phyloP scores from a whole-genome alignment of 1,140 invertebrate genomes.

The Drosophila navojoa region DNA sequence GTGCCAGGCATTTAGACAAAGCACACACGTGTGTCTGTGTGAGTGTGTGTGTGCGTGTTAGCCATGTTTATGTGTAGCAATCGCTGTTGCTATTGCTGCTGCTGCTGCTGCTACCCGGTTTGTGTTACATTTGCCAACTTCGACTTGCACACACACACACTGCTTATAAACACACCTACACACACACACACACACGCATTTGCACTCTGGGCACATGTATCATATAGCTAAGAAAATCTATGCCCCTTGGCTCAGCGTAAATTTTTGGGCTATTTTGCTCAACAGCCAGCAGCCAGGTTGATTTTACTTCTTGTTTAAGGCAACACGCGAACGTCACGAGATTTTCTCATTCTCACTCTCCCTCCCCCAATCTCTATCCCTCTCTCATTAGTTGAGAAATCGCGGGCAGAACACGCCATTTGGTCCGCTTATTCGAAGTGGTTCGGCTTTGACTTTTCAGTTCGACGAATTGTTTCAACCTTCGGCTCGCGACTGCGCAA shows the following conservation, averaged over 20 bases:
- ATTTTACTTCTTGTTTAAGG: constrained; percentile 55
- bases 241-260: constrained; percentile 30
- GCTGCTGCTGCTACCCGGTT: constrained; percentile 15
- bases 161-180: not conserved
- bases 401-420: constrained; percentile 50
- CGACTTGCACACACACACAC: constrained; percentile 11
- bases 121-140: constrained; percentile 33
- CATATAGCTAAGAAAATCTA: constrained; percentile 48
- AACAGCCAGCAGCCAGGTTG: constrained; percentile 38
- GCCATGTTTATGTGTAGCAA: constrained; percentile 23
- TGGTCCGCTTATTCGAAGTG: constrained; percentile 18
- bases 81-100: constrained; percentile 9
- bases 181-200: constrained; percentile 23
- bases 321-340: constrained; percentile 14
- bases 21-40: constrained; percentile 10
- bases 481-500: constrained; percentile 16
- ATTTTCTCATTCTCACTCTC: not conserved
- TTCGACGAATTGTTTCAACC: not conserved
- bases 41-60: constrained; percentile 25
- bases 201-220: constrained; percentile 27
- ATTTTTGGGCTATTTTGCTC: constrained; percentile 46
- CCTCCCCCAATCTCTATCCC: not conserved
- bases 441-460: constrained; percentile 45
- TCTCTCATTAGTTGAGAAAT: not conserved
- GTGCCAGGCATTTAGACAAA: not conserved